Evolutionary conservation across 2,113 vertebrate genomes (phyloP).

Genomic region (Bagarius yarrelli): DNA sequence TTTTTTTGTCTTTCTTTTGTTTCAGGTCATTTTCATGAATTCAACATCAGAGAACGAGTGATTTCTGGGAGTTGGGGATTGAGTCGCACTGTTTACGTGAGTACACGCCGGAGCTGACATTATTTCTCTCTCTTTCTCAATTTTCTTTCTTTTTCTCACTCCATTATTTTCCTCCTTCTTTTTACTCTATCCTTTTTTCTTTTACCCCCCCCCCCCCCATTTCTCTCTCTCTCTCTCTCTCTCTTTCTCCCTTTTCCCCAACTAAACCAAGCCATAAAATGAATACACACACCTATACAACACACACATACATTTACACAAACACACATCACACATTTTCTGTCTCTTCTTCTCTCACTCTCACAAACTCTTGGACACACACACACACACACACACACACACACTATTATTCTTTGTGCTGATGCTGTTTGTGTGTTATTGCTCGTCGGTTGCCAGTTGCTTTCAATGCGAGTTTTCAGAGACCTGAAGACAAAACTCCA

Average conservation of each 20-base stretch:
- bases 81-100: constrained; percentile 91
- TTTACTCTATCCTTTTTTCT: no score
- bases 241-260: no score
- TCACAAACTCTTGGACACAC: not conserved
- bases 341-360: constrained; percentile 10
- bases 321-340: no score
- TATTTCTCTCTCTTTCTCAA: not conserved
- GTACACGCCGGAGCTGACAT: constrained; percentile 68
- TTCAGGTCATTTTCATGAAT: constrained; percentile 97
- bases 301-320: not conserved
- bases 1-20: constrained; percentile 53
- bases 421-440: constrained; percentile 48
- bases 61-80: constrained; percentile 91
- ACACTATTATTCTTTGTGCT: constrained; percentile 53
- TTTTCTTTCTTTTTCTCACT: not conserved
- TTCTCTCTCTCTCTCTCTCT: not conserved
- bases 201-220: no score
- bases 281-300: not conserved
- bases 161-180: not conserved
- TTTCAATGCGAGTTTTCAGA: constrained; percentile 53
- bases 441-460: constrained; percentile 41
- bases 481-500: constrained; percentile 44
- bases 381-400: constrained; percentile 11
- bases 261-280: no score
- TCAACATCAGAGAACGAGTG: constrained; percentile 88